Conservation (phyloP, 2,888 invertebrate species). For the Griposia aprilina region DNA sequence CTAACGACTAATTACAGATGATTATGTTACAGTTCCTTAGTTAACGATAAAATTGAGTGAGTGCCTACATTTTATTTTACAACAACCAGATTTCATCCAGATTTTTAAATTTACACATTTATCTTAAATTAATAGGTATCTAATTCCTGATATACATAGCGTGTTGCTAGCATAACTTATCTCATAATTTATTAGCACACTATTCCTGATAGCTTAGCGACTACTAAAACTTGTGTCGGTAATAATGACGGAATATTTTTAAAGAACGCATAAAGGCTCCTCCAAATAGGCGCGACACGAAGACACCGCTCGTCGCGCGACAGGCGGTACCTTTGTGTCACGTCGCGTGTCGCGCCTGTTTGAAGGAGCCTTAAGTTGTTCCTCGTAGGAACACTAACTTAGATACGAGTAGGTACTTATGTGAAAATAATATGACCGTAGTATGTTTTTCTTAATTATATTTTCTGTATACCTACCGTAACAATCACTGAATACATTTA, state of each 20-base stretch:
- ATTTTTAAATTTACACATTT: constrained; percentile 43
- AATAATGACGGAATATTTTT: background rate
- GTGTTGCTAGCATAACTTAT: constrained; percentile 11
- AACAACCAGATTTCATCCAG: constrained; percentile 32
- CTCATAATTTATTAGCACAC: constrained; percentile 27
- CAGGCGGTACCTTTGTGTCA: too few relatives aligned
- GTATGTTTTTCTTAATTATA: background rate
- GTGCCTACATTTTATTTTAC: constrained; percentile 20
- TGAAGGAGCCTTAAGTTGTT: too few relatives aligned
- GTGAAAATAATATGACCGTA: background rate
- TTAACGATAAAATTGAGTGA: constrained; percentile 31
- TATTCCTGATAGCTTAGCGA: constrained; percentile 25
- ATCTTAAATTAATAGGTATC: constrained; percentile 45
- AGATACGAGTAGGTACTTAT: background rate
- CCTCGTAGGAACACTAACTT: background rate
- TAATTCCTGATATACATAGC: constrained; percentile 30
- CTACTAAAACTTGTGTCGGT: background rate
- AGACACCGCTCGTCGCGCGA: too few relatives aligned
- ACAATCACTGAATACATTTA: background rate
- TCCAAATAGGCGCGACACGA: too few relatives aligned
- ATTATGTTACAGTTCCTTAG: constrained; percentile 41
- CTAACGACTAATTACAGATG: constrained; percentile 13
- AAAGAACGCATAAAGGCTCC: background rate
- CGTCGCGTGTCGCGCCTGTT: too few relatives aligned
- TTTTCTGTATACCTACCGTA: background rate